phyloP scores from a whole-genome alignment of 2,113 vertebrate species.

The Aix galericulata region DNA sequence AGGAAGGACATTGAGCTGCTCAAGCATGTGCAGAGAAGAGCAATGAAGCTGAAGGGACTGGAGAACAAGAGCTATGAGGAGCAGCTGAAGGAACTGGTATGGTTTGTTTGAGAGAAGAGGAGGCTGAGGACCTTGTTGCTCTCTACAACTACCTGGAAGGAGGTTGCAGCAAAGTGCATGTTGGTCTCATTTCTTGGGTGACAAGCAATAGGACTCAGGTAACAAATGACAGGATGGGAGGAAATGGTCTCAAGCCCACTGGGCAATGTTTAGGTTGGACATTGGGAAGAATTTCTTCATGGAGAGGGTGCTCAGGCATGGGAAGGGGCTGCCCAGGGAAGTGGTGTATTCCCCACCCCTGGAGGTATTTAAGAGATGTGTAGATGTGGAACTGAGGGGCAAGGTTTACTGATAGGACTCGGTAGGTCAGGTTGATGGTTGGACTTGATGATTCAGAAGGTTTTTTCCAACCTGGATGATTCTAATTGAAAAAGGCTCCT shows the following conservation, averaged over 20 bases:
- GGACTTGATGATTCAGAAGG: too few relatives aligned
- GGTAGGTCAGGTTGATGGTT: not conserved
- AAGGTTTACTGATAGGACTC: not conserved
- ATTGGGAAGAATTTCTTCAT: not conserved
- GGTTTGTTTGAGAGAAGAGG: not conserved
- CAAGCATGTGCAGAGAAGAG: not conserved
- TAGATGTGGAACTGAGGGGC: not conserved
- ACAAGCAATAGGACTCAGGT: not conserved
- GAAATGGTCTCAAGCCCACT: not conserved
- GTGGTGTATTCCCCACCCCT: not conserved
- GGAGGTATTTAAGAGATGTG: not conserved
- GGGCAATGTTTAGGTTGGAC: not conserved
- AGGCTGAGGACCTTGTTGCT: not conserved
- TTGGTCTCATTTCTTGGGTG: not conserved
- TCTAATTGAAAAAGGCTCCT: not conserved
- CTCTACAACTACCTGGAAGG: not conserved
- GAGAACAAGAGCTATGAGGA: not conserved
- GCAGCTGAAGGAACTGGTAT: not conserved
- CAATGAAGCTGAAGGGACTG: not conserved
- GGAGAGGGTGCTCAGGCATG: not conserved
- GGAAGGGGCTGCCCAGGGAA: not conserved
- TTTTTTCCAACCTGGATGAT: not conserved
- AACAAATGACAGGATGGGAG: too few relatives aligned
- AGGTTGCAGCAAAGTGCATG: not conserved
- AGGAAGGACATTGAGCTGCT: not conserved